Evolutionary conservation across 2,888 invertebrate species (phyloP).

Genomic region (Hemaris fuciformis): DNA sequence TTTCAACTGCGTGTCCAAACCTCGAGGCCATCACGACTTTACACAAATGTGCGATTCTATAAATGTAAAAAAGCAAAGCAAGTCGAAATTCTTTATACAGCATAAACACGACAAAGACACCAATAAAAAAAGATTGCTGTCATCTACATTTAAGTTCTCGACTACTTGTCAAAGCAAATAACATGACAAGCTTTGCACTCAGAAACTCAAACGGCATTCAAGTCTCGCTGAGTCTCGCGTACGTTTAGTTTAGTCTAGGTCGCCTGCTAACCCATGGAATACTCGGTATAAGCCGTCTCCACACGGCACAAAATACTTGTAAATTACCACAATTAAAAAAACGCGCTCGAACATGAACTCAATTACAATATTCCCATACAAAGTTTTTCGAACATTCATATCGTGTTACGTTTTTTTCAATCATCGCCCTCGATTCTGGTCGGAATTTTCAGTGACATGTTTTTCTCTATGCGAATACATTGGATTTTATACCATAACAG

Average conservation of each 20-base stretch:
- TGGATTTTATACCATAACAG: not conserved
- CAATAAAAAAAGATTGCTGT: not conserved
- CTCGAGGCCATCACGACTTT: too few relatives aligned
- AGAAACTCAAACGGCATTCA: too few relatives aligned
- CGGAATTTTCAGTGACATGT: constrained; percentile 12
- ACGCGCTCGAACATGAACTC: not conserved
- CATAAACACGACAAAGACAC: not conserved
- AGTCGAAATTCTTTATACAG: too few relatives aligned
- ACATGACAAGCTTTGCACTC: too few relatives aligned
- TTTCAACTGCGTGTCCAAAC: too few relatives aligned
- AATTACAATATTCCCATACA: not conserved
- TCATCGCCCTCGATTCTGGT: not conserved
- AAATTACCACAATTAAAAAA: not conserved
- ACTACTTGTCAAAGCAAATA: not conserved
- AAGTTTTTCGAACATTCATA: constrained; percentile 1
- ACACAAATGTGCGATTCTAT: too few relatives aligned
- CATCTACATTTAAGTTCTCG: not conserved
- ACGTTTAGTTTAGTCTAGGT: not conserved
- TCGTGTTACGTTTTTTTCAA: constrained; percentile 9
- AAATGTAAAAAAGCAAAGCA: too few relatives aligned
- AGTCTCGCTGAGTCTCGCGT: too few relatives aligned
- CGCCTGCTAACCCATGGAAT: not conserved
- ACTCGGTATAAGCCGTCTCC: not conserved
- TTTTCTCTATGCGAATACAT: not conserved
- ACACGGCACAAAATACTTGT: not conserved